These are phyloP conservation scores for Diplodus sargus DNA, from an alignment of 2,797 vertebrate species.

Conservation along the genomic window DNA sequence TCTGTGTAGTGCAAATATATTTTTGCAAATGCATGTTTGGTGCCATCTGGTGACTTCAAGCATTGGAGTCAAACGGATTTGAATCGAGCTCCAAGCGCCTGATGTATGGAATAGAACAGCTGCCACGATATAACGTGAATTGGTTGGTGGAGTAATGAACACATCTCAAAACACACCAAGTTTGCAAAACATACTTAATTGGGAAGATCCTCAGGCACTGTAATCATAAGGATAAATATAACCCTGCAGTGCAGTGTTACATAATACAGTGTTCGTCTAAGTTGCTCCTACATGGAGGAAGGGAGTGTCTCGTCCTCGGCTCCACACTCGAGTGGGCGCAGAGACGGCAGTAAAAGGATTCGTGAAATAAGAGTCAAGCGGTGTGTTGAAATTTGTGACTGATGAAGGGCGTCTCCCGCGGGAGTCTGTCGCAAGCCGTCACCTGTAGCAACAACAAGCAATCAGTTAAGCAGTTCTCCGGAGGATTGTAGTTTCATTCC, in stretches of 20 bases:
- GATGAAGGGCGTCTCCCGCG: slow-evolving; percentile 29
- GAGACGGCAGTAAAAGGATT: slow-evolving; percentile 20
- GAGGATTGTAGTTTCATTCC: slow-evolving; percentile 3
- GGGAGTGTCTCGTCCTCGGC: slow-evolving; percentile 38
- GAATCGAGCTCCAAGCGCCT: slow-evolving; percentile 54
- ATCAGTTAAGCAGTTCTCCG: slow-evolving; percentile 32
- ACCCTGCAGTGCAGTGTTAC: slow-evolving; percentile 32
- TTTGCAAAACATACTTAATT: slow-evolving; percentile 60
- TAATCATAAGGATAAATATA: slow-evolving; percentile 48
- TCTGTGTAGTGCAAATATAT: slow-evolving; percentile 74
- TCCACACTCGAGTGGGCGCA: slow-evolving; percentile 15
- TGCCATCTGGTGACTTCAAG: slow-evolving; percentile 81
- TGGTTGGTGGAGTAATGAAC: slow-evolving; percentile 46
- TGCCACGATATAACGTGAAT: slow-evolving; percentile 45
- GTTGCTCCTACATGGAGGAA: slow-evolving; percentile 10
- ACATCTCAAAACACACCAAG: slow-evolving; percentile 39
- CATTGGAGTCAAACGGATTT: slow-evolving; percentile 62
- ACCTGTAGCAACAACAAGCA: slow-evolving; percentile 54
- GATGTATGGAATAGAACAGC: slow-evolving; percentile 65
- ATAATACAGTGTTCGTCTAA: slow-evolving; percentile 42
- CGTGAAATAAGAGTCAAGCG: slow-evolving; percentile 16
- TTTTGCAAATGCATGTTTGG: slow-evolving; percentile 76
- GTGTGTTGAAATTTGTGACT: slow-evolving; percentile 59
- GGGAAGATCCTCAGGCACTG: slow-evolving; percentile 14
- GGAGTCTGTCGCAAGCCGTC: slow-evolving; percentile 44